Evolutionary conservation across 2,113 vertebrate genomes (phyloP).

Genomic region (Gallinago media): DNA sequence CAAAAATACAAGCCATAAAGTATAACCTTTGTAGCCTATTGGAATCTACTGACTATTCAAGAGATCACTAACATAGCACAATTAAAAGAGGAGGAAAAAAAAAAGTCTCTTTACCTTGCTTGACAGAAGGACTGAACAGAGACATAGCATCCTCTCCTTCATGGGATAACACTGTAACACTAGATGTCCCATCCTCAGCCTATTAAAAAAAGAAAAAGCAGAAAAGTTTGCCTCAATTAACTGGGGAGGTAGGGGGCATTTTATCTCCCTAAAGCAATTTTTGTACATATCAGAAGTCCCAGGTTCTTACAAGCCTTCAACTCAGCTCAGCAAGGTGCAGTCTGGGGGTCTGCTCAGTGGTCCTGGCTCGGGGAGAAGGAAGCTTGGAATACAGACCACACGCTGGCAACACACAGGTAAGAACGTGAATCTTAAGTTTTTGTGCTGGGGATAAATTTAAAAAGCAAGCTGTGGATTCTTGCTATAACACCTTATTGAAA

Average conservation of each 20-base stretch:
- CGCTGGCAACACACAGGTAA: background rate
- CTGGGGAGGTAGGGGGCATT: background rate
- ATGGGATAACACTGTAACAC: slow-evolving; percentile 79
- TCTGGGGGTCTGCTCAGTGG: background rate
- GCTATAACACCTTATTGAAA: background rate
- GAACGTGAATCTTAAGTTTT: background rate
- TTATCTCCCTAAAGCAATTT: background rate
- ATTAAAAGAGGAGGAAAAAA: background rate
- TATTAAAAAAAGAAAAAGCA: slow-evolving; percentile 42
- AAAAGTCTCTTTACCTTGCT: slow-evolving; percentile 74
- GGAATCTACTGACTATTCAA: background rate
- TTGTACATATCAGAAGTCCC: background rate
- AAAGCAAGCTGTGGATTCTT: background rate
- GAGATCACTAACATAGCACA: background rate
- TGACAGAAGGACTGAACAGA: slow-evolving; percentile 75
- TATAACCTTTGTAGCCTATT: background rate
- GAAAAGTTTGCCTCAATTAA: background rate
- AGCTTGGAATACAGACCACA: background rate
- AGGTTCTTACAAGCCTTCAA: background rate
- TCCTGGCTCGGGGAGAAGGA: background rate
- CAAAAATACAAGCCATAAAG: background rate
- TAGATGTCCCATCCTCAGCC: slow-evolving; percentile 87
- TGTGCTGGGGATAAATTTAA: background rate
- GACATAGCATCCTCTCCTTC: slow-evolving; percentile 90
- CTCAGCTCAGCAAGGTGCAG: background rate